Conservation (phyloP, 2,113 vertebrate species). For the Hemiscyllium ocellatum region DNA sequence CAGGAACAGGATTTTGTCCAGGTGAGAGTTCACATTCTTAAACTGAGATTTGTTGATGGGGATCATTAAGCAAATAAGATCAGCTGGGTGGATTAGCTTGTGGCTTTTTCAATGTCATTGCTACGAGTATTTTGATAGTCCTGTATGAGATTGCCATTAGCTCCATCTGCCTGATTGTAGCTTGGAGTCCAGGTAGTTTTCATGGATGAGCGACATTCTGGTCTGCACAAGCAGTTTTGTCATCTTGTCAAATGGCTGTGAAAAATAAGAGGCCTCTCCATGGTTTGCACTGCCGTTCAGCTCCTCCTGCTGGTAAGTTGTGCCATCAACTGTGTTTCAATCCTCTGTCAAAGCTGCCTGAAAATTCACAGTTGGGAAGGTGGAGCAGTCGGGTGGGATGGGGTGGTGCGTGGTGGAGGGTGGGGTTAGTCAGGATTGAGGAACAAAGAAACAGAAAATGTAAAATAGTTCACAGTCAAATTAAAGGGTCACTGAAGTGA, state of each 20-base stretch:
- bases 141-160: background rate
- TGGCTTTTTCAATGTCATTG: conserved; percentile 6
- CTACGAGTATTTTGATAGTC: background rate
- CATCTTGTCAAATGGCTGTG: background rate
- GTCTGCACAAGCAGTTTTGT: background rate
- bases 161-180: background rate
- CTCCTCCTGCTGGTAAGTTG: background rate
- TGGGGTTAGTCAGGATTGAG: background rate
- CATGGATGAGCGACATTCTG: background rate
- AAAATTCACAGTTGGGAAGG: background rate
- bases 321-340: background rate
- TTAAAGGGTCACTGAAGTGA: background rate
- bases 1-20: background rate
- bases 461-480: background rate
- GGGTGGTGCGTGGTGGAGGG: background rate
- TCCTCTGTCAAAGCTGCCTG: background rate
- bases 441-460: background rate
- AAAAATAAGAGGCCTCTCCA: background rate
- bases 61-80: background rate
- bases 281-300: background rate
- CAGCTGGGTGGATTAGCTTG: background rate
- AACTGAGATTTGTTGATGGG: background rate
- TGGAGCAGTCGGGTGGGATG: background rate
- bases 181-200: background rate
- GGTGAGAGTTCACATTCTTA: background rate